These are phyloP conservation scores for Hydropotes inermis DNA, from an alignment of 2,113 vertebrate species.

Conservation along the genomic window DNA sequence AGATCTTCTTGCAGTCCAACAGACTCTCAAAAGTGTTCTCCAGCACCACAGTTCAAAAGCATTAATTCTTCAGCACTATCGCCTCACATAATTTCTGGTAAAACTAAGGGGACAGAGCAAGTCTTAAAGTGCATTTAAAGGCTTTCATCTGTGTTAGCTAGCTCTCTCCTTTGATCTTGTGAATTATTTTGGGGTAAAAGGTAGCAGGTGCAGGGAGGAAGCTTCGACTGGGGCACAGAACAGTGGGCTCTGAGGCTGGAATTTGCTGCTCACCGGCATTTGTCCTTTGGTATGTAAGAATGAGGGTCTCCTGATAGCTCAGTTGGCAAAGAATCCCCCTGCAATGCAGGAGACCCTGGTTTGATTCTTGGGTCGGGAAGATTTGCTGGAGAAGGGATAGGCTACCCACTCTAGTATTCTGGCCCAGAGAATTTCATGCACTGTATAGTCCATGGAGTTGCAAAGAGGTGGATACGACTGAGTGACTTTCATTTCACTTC, in stretches of 20 bases:
- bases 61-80: not conserved
- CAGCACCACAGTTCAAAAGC: not conserved
- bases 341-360: not conserved
- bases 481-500: not conserved
- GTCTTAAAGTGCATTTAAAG: not conserved
- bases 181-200: not conserved
- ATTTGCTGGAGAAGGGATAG: not conserved
- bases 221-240: not conserved
- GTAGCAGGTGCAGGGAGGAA: not conserved
- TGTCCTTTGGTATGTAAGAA: not conserved
- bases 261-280: not conserved
- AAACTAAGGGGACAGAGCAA: not conserved
- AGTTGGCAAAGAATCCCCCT: not conserved
- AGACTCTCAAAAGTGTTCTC: not conserved
- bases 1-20: not conserved
- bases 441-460: not conserved
- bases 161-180: not conserved
- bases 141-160: rapidly evolving
- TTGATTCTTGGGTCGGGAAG: not conserved
- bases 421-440: not conserved
- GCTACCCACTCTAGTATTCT: not conserved
- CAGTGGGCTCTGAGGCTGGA: not conserved
- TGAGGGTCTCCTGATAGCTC: not conserved
- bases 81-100: not conserved
- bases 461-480: not conserved